Evolutionary conservation across 1,140 invertebrate genomes (phyloP).

Genomic region (Macrobrachium rosenbergii): DNA sequence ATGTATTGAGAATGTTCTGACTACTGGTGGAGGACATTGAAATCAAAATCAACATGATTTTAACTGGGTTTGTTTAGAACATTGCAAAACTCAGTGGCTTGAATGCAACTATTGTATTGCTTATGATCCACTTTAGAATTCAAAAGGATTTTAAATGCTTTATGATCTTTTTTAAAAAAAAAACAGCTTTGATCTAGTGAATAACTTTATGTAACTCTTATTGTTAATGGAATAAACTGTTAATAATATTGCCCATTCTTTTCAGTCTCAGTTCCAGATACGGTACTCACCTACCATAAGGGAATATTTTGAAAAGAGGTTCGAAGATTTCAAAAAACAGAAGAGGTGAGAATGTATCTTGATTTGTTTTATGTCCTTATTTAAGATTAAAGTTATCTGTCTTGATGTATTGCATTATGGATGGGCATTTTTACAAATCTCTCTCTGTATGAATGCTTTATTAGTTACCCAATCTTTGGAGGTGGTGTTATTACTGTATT

Average conservation of each 20-base stretch:
- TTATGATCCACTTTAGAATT: too few relatives aligned
- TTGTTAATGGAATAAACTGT: background rate
- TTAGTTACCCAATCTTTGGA: too few relatives aligned
- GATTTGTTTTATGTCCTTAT: background rate
- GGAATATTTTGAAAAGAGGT: slow-evolving; percentile 58
- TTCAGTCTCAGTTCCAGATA: slow-evolving; percentile 61
- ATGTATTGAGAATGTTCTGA: too few relatives aligned
- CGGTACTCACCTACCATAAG: slow-evolving; percentile 54
- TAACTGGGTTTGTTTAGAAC: background rate
- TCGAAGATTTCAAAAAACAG: slow-evolving; percentile 59
- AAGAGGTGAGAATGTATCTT: slow-evolving; percentile 36
- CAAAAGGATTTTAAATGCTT: too few relatives aligned
- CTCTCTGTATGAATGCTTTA: background rate
- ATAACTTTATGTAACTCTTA: background rate
- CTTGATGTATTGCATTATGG: background rate
- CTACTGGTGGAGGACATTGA: too few relatives aligned
- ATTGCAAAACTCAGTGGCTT: too few relatives aligned
- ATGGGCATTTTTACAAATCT: background rate
- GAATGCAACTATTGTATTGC: background rate
- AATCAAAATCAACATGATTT: background rate
- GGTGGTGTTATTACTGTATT: too few relatives aligned
- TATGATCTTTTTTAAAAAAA: too few relatives aligned
- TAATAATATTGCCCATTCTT: background rate
- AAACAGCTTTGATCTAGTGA: background rate
- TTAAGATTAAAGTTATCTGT: background rate